phyloP scores from a whole-genome alignment of 2,888 invertebrate species.

The Yponomeuta malinellus region DNA sequence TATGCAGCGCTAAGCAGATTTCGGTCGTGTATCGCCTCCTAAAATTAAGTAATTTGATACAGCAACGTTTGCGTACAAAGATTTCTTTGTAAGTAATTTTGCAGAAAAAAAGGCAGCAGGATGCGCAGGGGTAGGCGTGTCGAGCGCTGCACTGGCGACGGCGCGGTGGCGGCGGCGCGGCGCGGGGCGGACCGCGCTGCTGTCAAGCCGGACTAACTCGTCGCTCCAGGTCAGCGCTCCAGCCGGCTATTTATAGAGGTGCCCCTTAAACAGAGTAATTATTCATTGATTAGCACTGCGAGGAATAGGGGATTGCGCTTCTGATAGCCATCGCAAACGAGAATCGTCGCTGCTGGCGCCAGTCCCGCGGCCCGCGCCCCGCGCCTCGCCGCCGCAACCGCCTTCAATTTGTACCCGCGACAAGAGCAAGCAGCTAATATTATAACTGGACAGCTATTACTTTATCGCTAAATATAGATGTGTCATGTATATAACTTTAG shows the following conservation, averaged over 20 bases:
- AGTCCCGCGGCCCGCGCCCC: constrained; percentile 11
- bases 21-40: constrained; percentile 4
- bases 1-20: neutral
- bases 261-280: constrained; percentile 77
- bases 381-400: constrained; percentile 35
- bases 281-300: constrained; percentile 76
- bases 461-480: constrained; percentile 6
- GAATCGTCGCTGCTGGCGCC: constrained; percentile 48
- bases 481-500: neutral
- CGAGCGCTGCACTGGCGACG: constrained; percentile 38
- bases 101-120: constrained; percentile 59
- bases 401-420: constrained; percentile 9
- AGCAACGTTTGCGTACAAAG: constrained; percentile 42
- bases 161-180: constrained; percentile 31
- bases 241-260: constrained; percentile 75
- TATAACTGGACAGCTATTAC: neutral
- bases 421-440: constrained; percentile 1
- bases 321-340: constrained; percentile 73
- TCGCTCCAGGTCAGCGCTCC: constrained; percentile 76
- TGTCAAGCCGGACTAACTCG: constrained; percentile 72
- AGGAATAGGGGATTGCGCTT: constrained; percentile 74
- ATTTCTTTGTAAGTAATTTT: constrained; percentile 54
- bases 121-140: constrained; percentile 63
- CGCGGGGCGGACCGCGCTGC: constrained; percentile 28
- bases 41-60: constrained; percentile 12